Evolutionary conservation across 2,113 vertebrate species (phyloP), one percentile per base, ranked within the genome.

Genomic region (Henicopernis longicauda): DNA sequence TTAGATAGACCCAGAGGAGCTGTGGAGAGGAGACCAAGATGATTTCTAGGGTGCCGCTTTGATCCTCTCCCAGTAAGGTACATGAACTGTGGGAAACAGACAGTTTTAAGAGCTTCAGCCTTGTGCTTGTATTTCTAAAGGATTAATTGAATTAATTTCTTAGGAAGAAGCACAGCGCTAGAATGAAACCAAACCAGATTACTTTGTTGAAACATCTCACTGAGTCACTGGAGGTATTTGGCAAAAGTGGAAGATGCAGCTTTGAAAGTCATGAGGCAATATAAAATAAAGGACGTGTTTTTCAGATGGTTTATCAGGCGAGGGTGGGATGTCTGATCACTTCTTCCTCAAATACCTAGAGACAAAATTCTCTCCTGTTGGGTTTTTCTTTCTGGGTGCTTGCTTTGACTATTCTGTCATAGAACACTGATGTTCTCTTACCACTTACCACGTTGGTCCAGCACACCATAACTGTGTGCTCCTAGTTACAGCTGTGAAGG

Each of bases 401-500:
- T 27, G 16, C 36, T 54, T 40, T 36, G n/a, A 44, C 16, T 34
- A 17, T 61, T 29, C 19, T n/a, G 4, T n/a, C 9, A 3, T 7
- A 16, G 31, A 29, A 6, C 0, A 20, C 13, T 65, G 49, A 10
- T 18, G 11, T 16, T 58, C n/a, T 25, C 38, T 61, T 54, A 23
- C 38, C 6, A 1, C 9, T 40, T 12, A 3, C 4, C 5, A 0
- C 8, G 19, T 25, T 13, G 32, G 21, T 44, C 14, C 32, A 6
- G 38, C 29, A 23, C 16, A n/a, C n/a, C n/a, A 2, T 7, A 6
- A 11, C 2, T 32, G 12, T 55, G 8, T 1, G 1, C 45, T 44
- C 9, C 25, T 22, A 3, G 23, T 6, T 66, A 18, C 1, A 6
- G 49, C 21, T 36, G 16, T 4, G 16, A 27, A 58, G 25, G n/a